Base-by-base conservation (phyloP, 2,888 invertebrate species). In the Scaptomyza reducta region DNA sequence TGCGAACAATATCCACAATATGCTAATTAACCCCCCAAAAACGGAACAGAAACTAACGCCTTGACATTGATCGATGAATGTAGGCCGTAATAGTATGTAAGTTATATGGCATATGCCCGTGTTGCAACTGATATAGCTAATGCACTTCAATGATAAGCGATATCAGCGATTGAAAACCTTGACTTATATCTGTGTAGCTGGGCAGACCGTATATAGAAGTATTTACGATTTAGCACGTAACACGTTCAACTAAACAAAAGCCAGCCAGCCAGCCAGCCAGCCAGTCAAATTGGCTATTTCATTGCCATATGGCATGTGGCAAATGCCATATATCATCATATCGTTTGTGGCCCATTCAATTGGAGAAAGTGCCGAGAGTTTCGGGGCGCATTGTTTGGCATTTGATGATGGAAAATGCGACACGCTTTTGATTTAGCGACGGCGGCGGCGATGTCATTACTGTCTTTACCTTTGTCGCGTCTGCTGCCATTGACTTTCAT, bases 401-500 rank as follows among this genome's bases (percentile, higher is more conserved):
- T 69, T 73, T 76, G 70, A 76, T 70, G 78, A 44, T 70, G 74
- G 70, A 71, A 74, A 81, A 80, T 70, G 80, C 79, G 83, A 81
- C 83, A 81, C 83, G 83, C 83, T 80, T 83, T 79, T 79, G 76
- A 64, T 75, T 53, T 41, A 55, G 56, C 40, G 16, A 2, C 25
- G 25, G 25, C 25, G 7, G n/a, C 16, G 40, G 16, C 16, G 11
- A 11, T 11, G 11, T 9, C 11, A 14, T 35, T 50, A 57, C 44
- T 73, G 59, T 40, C 42, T 44, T 33, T 49, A 53, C 49, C 44
- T 40, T 45, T 55, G 45, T 22, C 11, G 9, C 57, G 70, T n/a
- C 65, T 74, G 66, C 56, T 74, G 69, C 58, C 79, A 77, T 79
- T 80, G 80, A 79, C 79, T 81, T 84, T 82, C 84, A 77, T 84